Evolutionary conservation across 2,888 invertebrate genomes (phyloP).

Genomic region (Lycia hirtaria): DNA sequence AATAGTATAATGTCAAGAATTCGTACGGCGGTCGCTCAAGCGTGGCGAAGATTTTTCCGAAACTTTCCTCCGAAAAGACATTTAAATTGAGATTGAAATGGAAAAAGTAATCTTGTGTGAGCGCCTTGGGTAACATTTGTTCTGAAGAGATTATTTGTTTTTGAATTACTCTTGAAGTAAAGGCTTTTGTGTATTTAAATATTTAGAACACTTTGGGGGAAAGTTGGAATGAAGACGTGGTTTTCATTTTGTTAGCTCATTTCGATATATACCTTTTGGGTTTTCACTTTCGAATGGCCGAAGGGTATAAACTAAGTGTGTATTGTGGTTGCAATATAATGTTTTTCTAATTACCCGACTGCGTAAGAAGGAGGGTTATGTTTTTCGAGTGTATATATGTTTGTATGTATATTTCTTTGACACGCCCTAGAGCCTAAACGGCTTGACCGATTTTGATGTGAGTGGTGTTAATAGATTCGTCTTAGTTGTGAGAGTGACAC

Average conservation of each 20-base stretch:
- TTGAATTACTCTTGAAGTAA: conserved; percentile 21
- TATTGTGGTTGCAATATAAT: no score
- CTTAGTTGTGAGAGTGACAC: no score
- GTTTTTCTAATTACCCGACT: no score
- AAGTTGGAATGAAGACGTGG: conserved; percentile 7
- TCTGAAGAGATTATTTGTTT: conserved; percentile 26
- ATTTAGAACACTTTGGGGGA: conserved; percentile 14
- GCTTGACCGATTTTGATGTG: no score
- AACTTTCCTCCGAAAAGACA: conserved; percentile 28
- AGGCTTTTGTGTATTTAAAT: conserved; percentile 20
- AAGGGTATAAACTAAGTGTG: no score
- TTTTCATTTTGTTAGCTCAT: not conserved
- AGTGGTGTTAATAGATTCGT: no score
- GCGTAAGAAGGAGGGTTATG: no score
- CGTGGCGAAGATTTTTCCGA: conserved; percentile 15
- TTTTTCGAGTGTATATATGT: no score
- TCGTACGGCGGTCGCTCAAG: not conserved
- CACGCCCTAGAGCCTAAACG: no score
- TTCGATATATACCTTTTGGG: not conserved
- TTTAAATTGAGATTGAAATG: conserved; percentile 30
- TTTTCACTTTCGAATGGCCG: no score
- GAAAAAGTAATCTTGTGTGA: conserved; percentile 38
- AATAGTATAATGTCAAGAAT: no score
- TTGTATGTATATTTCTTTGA: no score
- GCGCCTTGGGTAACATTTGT: conserved; percentile 33